Evolutionary conservation across 30 jellyfish, hydroid and myxozoan genomes (phyloP).

Genomic region (Hydractinia echinata): DNA sequence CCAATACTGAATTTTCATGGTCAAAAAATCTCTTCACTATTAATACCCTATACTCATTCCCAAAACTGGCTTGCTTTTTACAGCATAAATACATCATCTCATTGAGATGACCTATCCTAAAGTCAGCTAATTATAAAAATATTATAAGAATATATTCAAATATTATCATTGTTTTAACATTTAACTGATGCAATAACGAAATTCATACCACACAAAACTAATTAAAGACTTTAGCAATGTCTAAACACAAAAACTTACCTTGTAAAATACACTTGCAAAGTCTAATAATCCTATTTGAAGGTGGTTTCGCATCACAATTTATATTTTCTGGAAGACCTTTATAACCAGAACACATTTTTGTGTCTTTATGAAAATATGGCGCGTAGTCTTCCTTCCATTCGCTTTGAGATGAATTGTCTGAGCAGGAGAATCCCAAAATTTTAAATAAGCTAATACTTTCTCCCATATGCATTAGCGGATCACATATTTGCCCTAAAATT

Average conservation of each 20-base stretch:
- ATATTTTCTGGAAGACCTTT: background rate
- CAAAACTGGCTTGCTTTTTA: no score
- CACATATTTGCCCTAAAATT: constrained; percentile 1
- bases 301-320: background rate
- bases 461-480: constrained; percentile 14
- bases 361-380: background rate
- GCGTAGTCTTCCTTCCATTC: constrained; percentile 9
- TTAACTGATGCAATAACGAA: no score
- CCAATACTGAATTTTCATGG: no score
- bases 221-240: no score
- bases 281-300: background rate
- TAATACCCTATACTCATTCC: no score
- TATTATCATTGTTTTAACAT: no score
- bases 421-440: background rate
- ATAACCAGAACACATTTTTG: constrained; percentile 11
- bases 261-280: constrained; percentile 1
- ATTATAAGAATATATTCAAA: no score
- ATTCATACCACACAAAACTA: no score
- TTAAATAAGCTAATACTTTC: background rate
- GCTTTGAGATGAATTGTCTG: background rate
- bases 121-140: no score
- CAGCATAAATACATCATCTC: no score
- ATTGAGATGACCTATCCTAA: no score
- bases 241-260: background rate
- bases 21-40: no score